phyloP scores from a whole-genome alignment of 1,140 invertebrate genomes.

The Anoplophora glabripennis region DNA sequence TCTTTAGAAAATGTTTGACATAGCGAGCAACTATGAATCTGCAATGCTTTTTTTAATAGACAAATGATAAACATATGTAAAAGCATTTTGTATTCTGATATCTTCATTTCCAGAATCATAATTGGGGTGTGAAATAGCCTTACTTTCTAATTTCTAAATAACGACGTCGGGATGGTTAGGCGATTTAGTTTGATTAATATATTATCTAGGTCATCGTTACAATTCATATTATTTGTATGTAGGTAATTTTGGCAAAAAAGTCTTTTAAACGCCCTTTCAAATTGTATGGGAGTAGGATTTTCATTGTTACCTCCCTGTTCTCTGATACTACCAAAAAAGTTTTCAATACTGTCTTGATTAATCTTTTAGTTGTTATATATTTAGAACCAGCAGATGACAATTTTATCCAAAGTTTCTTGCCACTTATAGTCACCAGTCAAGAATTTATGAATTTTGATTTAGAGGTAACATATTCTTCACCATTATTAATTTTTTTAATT shows the following conservation, averaged over 20 bases:
- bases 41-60: constrained; percentile 13
- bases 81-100: constrained; percentile 4
- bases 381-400: too few relatives aligned
- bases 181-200: neutral
- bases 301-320: constrained; percentile 5
- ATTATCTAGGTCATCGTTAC: constrained; percentile 6
- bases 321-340: constrained; percentile 7
- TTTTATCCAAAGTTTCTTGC: too few relatives aligned
- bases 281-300: too few relatives aligned
- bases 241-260: constrained; percentile 13
- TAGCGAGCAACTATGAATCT: neutral
- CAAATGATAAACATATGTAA: constrained; percentile 15
- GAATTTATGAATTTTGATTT: too few relatives aligned
- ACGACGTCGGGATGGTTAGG: neutral
- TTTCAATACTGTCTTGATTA: too few relatives aligned
- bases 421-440: too few relatives aligned
- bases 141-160: neutral
- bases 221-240: constrained; percentile 10
- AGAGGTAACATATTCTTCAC: neutral
- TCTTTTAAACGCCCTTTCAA: constrained; percentile 15
- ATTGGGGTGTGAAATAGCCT: constrained; percentile 6
- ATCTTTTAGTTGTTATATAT: too few relatives aligned
- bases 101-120: constrained; percentile 10
- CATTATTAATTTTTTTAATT: neutral
- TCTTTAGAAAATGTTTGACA: constrained; percentile 6